phyloP scores from a whole-genome alignment of 1,140 invertebrate genomes.

The Nixonia krombeini region DNA sequence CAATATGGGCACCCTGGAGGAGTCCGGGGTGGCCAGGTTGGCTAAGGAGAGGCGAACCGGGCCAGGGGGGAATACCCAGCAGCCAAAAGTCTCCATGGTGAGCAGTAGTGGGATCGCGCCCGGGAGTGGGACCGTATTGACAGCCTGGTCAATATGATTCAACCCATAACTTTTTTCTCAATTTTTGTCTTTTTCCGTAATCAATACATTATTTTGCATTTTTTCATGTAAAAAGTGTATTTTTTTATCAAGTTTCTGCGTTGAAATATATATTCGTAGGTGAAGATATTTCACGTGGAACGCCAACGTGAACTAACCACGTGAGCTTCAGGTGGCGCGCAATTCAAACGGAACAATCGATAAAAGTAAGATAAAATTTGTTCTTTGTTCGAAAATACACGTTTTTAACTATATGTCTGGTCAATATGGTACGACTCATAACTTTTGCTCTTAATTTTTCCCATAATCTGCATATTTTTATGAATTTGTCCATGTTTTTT shows the following conservation, averaged over 20 bases:
- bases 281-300: background rate
- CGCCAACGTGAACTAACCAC: background rate
- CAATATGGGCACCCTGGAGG: slow-evolving; percentile 90
- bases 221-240: slow-evolving; percentile 13
- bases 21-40: slow-evolving; percentile 88
- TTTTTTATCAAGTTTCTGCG: too few relatives aligned
- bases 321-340: background rate
- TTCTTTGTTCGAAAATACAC: too few relatives aligned
- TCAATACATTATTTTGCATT: slow-evolving; percentile 6
- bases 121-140: slow-evolving; percentile 87
- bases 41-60: slow-evolving; percentile 94
- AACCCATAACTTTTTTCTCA: slow-evolving; percentile 82
- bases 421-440: too few relatives aligned
- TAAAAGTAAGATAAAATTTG: too few relatives aligned
- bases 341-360: too few relatives aligned
- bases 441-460: too few relatives aligned
- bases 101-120: slow-evolving; percentile 98
- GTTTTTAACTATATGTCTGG: too few relatives aligned
- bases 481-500: too few relatives aligned
- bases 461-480: too few relatives aligned
- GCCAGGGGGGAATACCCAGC: slow-evolving; percentile 97
- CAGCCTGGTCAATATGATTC: slow-evolving; percentile 89
- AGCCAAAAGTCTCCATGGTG: slow-evolving; percentile 96
- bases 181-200: slow-evolving; percentile 50
- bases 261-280: too few relatives aligned